Base-by-base conservation (phyloP, 2,888 invertebrate genomes). In the Koerneria pararmatus region DNA sequence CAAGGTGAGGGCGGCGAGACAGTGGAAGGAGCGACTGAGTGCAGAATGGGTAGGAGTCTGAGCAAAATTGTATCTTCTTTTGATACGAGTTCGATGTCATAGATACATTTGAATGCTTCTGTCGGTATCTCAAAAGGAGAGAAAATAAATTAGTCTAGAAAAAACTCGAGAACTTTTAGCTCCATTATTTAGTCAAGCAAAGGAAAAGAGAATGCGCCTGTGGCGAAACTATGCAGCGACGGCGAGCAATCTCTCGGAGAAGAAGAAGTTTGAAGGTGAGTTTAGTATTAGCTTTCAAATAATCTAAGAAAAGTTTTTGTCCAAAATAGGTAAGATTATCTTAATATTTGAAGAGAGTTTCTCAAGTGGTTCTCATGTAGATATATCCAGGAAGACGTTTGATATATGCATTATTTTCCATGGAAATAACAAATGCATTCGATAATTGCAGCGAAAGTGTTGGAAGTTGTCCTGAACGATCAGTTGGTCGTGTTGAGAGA, bases 401-500 rank as follows among this genome's bases (percentile, higher is more conserved):
- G n/a, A 46, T 15, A 46, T 15, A 46, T 15, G 46, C 15, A 46
- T 8, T 27, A 53, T 8, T 8, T 22, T 53, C 27, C 11, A 8
- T 8, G n/a, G 53, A 15, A 8, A n/a, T 66, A 32, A 34, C 8
- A n/a, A 8, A 1, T 8, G 22, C 32, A 34, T 34, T 34, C 22
- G 32, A n/a, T 3, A 8, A 35, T 60, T 64, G 19, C 56, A 64
- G 64, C 41, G 29, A 64, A 64, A 46, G 64, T 80, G 24, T 86
- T 91, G 27, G 98, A 99, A 85, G 89, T 95, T 46, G 89, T 92
- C 4, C 93, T 94, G 82, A 97, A 93, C 0, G 98, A 99, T 86
- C 91, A 93, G 0, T 86, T 99, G 37, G 88, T 91, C 61, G 89
- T 98, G 0, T 93, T 92, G 84, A 86, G 90, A 65, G 86, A 89